These are phyloP conservation scores for Aspiorhynchus laticeps DNA, from an alignment of 2,113 vertebrate species.

Conservation along the genomic window DNA sequence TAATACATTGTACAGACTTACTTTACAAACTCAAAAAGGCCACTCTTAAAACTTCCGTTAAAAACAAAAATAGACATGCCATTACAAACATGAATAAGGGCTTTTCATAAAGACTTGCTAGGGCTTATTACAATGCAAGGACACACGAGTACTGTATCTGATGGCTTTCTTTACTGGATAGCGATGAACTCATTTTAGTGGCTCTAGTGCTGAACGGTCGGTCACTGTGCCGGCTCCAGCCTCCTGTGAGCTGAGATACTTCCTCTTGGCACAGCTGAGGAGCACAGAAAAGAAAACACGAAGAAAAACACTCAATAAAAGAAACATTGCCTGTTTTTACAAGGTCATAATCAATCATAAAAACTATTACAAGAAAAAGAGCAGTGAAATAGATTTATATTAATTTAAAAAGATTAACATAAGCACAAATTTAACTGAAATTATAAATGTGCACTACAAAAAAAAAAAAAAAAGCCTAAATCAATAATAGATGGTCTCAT, in stretches of 20 bases:
- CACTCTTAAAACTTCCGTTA: constrained; percentile 64
- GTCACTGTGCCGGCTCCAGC: constrained; percentile 61
- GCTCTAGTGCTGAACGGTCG: background rate
- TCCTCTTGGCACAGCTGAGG: background rate
- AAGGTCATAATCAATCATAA: background rate
- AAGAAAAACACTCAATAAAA: background rate
- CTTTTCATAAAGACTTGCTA: background rate
- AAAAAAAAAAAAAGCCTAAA: no score
- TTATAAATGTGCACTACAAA: background rate
- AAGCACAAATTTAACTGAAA: background rate
- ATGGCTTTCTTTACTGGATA: constrained; percentile 33
- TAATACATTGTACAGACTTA: constrained; percentile 61
- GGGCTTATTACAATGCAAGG: constrained; percentile 42
- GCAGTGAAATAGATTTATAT: background rate
- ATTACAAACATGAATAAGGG: constrained; percentile 61
- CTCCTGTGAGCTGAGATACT: constrained; percentile 49
- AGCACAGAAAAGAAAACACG: background rate
- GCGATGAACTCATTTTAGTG: background rate
- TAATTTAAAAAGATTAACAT: background rate
- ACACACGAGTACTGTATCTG: constrained; percentile 41
- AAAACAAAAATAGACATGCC: constrained; percentile 55
- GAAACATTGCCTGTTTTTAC: background rate
- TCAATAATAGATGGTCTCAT: background rate
- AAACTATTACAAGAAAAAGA: background rate
- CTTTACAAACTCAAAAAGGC: constrained; percentile 62